Evolutionary conservation across 2,888 invertebrate species (phyloP).

Genomic region (Suillia variegata): DNA sequence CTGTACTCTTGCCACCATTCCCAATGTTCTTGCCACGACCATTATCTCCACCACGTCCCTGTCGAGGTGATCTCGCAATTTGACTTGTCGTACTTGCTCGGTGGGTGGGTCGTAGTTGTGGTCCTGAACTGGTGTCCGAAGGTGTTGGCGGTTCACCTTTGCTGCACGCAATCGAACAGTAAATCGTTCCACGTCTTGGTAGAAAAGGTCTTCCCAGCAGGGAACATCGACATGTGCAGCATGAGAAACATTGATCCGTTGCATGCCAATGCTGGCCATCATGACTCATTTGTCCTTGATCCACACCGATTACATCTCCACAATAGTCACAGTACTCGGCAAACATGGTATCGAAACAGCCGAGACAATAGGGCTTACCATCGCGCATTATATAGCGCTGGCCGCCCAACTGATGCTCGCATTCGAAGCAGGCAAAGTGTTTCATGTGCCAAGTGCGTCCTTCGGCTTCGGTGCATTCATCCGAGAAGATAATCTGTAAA

Average conservation of each 20-base stretch:
- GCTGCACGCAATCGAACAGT: constrained; percentile 93
- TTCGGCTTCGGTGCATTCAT: constrained; percentile 99
- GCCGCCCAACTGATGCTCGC: constrained; percentile 93
- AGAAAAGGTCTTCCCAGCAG: constrained; percentile 87
- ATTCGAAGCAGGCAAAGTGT: constrained; percentile 96
- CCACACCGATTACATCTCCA: constrained; percentile 93
- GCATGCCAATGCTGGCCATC: constrained; percentile 99
- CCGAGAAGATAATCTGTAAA: constrained; percentile 90
- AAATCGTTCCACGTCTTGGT: constrained; percentile 89
- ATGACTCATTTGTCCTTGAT: constrained; percentile 98
- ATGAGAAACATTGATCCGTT: constrained; percentile 91
- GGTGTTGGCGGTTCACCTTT: constrained; percentile 89
- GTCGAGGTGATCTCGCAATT: constrained; percentile 62
- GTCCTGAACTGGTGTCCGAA: constrained; percentile 77
- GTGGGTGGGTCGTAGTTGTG: constrained; percentile 65
- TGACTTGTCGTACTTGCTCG: constrained; percentile 62
- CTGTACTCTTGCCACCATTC: constrained; percentile 37
- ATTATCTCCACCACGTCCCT: constrained; percentile 56
- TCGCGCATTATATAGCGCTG: constrained; percentile 97
- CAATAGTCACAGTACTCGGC: constrained; percentile 97
- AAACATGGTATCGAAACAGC: constrained; percentile 94
- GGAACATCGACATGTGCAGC: constrained; percentile 79
- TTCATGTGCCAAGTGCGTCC: constrained; percentile 99
- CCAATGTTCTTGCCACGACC: constrained; percentile 20
- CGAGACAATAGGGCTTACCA: constrained; percentile 91